phyloP scores from a whole-genome alignment of 2,797 vertebrate genomes.

The Aulostomus chinensis region DNA sequence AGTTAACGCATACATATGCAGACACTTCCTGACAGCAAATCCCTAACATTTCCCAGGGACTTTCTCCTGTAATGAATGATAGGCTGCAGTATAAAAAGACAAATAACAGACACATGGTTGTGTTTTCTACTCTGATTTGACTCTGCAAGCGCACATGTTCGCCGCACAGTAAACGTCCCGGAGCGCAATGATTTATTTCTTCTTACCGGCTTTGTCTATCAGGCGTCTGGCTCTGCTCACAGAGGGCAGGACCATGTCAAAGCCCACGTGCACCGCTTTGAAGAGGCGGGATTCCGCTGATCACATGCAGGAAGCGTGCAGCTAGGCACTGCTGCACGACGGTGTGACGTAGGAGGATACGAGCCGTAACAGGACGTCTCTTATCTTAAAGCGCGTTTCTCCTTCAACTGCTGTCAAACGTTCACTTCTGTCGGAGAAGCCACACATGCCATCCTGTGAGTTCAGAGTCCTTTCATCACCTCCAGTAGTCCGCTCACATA shows the following conservation, averaged over 20 bases:
- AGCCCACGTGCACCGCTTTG: slow-evolving; percentile 77
- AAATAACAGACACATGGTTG: too few relatives aligned
- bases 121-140: too few relatives aligned
- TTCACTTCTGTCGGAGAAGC: slow-evolving; percentile 15
- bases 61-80: too few relatives aligned
- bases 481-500: slow-evolving; percentile 3
- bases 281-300: slow-evolving; percentile 63
- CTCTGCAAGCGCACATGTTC: too few relatives aligned
- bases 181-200: not conserved
- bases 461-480: slow-evolving; percentile 35
- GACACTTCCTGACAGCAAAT: too few relatives aligned
- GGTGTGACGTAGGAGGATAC: slow-evolving; percentile 28
- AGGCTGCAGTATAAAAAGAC: too few relatives aligned
- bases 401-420: slow-evolving; percentile 25
- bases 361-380: too few relatives aligned
- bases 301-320: slow-evolving; percentile 75
- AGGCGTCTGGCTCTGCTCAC: slow-evolving; percentile 3
- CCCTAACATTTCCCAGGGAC: too few relatives aligned
- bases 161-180: too few relatives aligned
- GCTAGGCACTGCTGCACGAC: slow-evolving; percentile 46
- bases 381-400: not conserved
- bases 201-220: not conserved
- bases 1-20: too few relatives aligned
- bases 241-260: slow-evolving; percentile 70
- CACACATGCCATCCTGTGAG: slow-evolving; percentile 12